A percentile compares a stretch with the other conserved stretches of the same genome.
These are phyloP conservation scores for Schlechtendalia chinensis DNA, from an alignment of 1,140 invertebrate genomes.

Conservation along the genomic window DNA sequence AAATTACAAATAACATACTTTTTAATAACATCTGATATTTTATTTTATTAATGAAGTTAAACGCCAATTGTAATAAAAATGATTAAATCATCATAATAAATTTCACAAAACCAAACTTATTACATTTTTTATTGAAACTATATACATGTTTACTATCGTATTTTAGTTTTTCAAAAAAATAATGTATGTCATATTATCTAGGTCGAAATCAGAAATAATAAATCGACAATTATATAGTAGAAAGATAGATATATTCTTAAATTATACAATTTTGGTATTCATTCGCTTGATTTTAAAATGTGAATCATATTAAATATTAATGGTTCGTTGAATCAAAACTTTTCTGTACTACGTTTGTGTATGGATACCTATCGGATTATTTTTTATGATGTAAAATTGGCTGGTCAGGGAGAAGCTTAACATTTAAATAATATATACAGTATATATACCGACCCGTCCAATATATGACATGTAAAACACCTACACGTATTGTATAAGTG, in stretches of 20 bases:
- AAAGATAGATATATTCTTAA: background rate
- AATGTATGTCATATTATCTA: background rate
- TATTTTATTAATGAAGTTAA: background rate
- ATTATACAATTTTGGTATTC: background rate
- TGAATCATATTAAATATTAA: background rate
- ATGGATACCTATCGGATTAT: background rate
- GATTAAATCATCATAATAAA: background rate
- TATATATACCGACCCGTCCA: background rate
- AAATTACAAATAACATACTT: background rate
- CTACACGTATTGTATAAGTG: background rate
- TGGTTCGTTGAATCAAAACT: background rate
- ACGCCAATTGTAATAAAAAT: background rate
- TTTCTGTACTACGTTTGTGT: background rate
- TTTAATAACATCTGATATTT: background rate
- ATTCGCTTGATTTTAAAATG: background rate
- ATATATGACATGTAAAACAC: background rate
- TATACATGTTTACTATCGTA: background rate
- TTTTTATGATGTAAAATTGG: conserved; percentile 7
- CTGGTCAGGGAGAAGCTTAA: conserved; percentile 1
- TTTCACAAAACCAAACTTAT: background rate
- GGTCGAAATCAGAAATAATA: background rate
- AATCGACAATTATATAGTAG: background rate
- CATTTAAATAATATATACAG: background rate
- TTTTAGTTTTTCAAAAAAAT: background rate
- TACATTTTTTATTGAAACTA: background rate